These are phyloP conservation scores for Drosophila melanosoma DNA, from an alignment of 2,888 invertebrate species.

Conservation along the genomic window DNA sequence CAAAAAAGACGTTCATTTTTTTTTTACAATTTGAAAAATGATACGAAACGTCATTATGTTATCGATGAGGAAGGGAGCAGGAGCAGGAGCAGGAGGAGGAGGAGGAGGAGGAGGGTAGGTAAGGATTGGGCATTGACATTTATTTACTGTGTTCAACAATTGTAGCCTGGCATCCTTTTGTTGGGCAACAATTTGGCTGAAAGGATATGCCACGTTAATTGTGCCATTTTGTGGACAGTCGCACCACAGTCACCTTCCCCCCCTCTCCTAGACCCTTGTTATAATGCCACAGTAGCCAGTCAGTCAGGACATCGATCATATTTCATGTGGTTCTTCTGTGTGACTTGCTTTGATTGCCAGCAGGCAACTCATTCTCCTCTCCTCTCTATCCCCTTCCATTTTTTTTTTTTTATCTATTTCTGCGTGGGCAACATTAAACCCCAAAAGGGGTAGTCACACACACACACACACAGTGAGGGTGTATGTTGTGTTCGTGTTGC, in stretches of 20 bases:
- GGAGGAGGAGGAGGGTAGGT: conserved; percentile 9
- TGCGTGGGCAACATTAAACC: conserved; percentile 51
- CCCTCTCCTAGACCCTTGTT: background rate
- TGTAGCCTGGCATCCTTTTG: conserved; percentile 77
- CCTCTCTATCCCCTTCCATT: conserved; percentile 8
- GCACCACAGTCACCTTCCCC: conserved; percentile 46
- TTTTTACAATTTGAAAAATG: conserved; percentile 79
- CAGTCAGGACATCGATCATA: conserved; percentile 73
- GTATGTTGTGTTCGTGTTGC: conserved; percentile 32
- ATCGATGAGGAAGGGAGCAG: conserved; percentile 48
- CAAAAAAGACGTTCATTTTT: conserved; percentile 44
- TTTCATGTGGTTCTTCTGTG: conserved; percentile 66
- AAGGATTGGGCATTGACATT: conserved; percentile 72
- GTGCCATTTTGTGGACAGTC: conserved; percentile 78
- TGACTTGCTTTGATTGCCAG: conserved; percentile 77
- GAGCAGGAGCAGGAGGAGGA: no score
- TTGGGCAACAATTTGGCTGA: conserved; percentile 78
- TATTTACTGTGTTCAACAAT: conserved; percentile 80
- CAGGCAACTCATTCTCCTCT: conserved; percentile 41
- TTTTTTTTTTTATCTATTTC: conserved; percentile 57
- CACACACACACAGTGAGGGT: conserved; percentile 57
- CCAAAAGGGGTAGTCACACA: conserved; percentile 62
- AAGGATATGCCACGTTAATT: conserved; percentile 82
- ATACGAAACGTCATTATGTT: conserved; percentile 82
- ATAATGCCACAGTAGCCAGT: conserved; percentile 53